Conservation (phyloP, 2,888 invertebrate species). For the Oxycera nigricornis region DNA sequence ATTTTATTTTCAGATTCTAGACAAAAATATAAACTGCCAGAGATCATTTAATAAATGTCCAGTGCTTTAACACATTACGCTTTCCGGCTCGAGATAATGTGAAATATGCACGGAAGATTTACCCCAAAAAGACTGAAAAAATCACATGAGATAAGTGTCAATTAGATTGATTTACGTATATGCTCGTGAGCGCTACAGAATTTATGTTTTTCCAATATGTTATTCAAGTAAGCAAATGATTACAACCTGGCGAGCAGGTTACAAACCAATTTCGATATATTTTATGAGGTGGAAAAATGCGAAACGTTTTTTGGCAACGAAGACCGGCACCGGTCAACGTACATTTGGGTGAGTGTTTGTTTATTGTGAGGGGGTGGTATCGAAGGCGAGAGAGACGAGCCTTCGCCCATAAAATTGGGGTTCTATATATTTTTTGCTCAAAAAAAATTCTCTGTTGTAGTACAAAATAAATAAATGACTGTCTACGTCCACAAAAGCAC, state of each 20-base stretch:
- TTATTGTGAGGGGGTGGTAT: too few relatives aligned
- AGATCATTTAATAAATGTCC: constrained; percentile 22
- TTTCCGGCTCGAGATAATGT: not conserved
- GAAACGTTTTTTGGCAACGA: not conserved
- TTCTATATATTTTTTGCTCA: too few relatives aligned
- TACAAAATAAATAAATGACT: not conserved
- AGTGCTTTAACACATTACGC: constrained; percentile 3
- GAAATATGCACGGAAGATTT: constrained; percentile 28
- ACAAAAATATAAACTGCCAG: constrained; percentile 16
- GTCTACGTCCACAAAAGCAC: too few relatives aligned
- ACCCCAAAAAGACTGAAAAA: constrained; percentile 21
- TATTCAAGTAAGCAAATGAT: constrained; percentile 30
- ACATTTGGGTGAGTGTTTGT: too few relatives aligned
- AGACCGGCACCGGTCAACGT: too few relatives aligned
- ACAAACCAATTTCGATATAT: constrained; percentile 23
- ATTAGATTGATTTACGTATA: constrained; percentile 38
- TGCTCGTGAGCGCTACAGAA: constrained; percentile 23
- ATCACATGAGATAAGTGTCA: constrained; percentile 37
- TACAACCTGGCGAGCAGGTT: constrained; percentile 23
- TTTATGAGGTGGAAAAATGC: constrained; percentile 34
- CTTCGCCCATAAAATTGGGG: too few relatives aligned
- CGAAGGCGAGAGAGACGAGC: too few relatives aligned
- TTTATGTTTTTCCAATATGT: constrained; percentile 35
- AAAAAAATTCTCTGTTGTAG: too few relatives aligned
- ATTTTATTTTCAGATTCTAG: too few relatives aligned